A percentile compares a stretch with the other conserved stretches of the same genome.
phyloP scores from a whole-genome alignment of 2,888 invertebrate genomes.

The Temnothorax unifasciatus region DNA sequence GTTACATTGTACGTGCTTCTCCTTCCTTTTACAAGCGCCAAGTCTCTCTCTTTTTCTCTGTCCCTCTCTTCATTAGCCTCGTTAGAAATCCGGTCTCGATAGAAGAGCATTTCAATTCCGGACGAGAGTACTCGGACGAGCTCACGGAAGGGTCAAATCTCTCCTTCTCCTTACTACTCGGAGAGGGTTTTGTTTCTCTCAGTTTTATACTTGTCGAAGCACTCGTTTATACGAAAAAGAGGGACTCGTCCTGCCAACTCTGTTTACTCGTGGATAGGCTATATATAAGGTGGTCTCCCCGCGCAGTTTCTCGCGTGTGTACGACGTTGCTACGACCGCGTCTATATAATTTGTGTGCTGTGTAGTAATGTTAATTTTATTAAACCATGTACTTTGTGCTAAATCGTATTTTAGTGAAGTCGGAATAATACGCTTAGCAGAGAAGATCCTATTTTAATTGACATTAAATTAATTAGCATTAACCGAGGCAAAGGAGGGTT shows the following conservation, averaged over 20 bases:
- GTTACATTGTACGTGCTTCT: constrained; percentile 63
- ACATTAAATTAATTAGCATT: constrained; percentile 49
- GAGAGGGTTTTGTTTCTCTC: constrained; percentile 30
- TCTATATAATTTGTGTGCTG: not conserved
- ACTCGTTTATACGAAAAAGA: constrained; percentile 16
- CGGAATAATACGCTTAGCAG: constrained; percentile 4
- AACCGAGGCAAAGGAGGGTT: constrained; percentile 22
- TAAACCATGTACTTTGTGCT: not conserved
- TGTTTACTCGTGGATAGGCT: not conserved
- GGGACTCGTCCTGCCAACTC: not conserved
- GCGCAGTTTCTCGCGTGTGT: not conserved
- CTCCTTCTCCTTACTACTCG: constrained; percentile 27
- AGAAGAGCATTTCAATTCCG: constrained; percentile 67
- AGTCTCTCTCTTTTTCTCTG: constrained; percentile 15
- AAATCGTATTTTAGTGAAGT: not conserved
- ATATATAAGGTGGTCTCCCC: not conserved
- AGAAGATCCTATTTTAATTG: constrained; percentile 28
- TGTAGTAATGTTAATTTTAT: constrained; percentile 29
- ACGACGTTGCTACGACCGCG: not conserved
- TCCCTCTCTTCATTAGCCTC: constrained; percentile 53
- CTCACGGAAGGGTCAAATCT: constrained; percentile 52
- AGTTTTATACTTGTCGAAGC: constrained; percentile 67
- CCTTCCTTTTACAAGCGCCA: constrained; percentile 25
- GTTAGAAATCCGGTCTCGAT: constrained; percentile 63
- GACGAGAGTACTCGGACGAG: constrained; percentile 60